Base-by-base conservation (phyloP, 2,888 invertebrate species). In the Carcina quercana region DNA sequence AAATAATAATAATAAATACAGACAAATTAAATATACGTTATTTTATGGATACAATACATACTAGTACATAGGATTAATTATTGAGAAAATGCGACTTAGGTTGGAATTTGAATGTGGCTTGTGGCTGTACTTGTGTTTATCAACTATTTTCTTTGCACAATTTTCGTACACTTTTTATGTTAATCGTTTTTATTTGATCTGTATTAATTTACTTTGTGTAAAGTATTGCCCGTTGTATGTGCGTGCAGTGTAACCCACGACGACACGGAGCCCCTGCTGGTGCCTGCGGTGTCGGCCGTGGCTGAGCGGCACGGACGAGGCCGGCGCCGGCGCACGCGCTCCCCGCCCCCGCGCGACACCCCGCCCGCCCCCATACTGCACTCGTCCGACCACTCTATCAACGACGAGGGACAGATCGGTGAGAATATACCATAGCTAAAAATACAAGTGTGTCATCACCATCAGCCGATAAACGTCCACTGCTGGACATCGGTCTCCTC, bases 351-450 rank as follows among this genome's bases (percentile, higher is more conserved):
- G 6, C 24, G 24, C 32, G 35, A 25, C 43, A 42, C 33, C 57
- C 66, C 17, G 61, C 63, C 41, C 55, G 32, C 82, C 79, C 60
- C 24, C 11, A 6, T 5, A 2, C 34, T 38, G 26, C 44, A 43
- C 34, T 59, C 66, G 19, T 62, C 63, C 41, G 55, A 66, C 33
- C 82, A 80, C 60, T 83, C 86, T 46, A 86, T 85, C 57, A 85
- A 85, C 57, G 63, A 64, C 1, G 74, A 75, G 17, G 3, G 22
- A 5, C n/a, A 22, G 10, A 22, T n/a, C 22, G 8, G 3, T 7
- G 10, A 22, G 10, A n/a, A 22, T 22, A n/a, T 7, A 22, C 6
- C n/a, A 22, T 22, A 17, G 5, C n/a, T n/a, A n/a, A n/a, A n/a
- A n/a, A n/a, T n/a, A n/a, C n/a, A n/a, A n/a, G n/a, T n/a, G n/a